Percentiles rank a stretch among this genome's conserved stretches.
Evolutionary conservation across 2,113 vertebrate species (phyloP).

Genomic region (Forbesichthys papilliferus): DNA sequence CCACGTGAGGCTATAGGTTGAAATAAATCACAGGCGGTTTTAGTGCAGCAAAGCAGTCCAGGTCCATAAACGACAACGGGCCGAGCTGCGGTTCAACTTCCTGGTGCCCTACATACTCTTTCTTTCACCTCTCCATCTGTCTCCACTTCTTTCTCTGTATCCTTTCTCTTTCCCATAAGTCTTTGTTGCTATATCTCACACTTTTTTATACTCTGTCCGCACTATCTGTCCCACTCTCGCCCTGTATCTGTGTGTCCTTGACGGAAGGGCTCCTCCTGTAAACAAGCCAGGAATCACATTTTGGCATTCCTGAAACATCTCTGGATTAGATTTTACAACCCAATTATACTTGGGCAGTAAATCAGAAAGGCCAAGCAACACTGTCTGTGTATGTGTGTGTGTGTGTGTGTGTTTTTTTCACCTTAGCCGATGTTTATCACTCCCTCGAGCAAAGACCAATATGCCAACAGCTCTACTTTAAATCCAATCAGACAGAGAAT

Average conservation of each 20-base stretch:
- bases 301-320: constrained; percentile 78
- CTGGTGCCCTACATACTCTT: no score
- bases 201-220: constrained; percentile 44
- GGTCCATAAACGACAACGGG: constrained; percentile 47
- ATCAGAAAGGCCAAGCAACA: constrained; percentile 49
- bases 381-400: constrained; percentile 14
- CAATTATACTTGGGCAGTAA: constrained; percentile 78
- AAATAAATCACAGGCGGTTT: constrained; percentile 63
- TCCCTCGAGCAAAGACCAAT: constrained; percentile 50
- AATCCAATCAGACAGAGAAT: constrained; percentile 40
- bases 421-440: constrained; percentile 51
- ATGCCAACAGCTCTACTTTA: constrained; percentile 52
- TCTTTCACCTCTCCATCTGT: neutral
- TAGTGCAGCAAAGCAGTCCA: constrained; percentile 44
- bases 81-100: constrained; percentile 49
- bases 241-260: constrained; percentile 67
- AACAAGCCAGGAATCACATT: constrained; percentile 71
- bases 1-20: constrained; percentile 2
- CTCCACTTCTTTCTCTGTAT: constrained; percentile 10
- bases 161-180: neutral
- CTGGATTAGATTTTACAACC: constrained; percentile 79
- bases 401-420: constrained; percentile 9
- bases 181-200: constrained; percentile 28
- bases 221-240: constrained; percentile 22
- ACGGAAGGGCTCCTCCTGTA: constrained; percentile 70